phyloP scores from a whole-genome alignment of 2,888 invertebrate genomes.

The Andrena bicolor region DNA sequence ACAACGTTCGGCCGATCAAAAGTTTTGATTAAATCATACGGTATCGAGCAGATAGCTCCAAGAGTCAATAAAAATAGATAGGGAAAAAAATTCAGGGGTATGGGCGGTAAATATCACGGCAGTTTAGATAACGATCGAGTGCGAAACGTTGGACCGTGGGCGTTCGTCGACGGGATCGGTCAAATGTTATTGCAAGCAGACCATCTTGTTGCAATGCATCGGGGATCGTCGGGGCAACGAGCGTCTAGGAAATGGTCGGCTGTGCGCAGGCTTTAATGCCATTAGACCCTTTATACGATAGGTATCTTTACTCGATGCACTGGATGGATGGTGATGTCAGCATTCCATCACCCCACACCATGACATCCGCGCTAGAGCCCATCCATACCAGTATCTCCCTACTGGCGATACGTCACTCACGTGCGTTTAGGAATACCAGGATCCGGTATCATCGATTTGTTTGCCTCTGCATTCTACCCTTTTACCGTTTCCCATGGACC shows the following conservation, averaged over 20 bases:
- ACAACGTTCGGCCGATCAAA: not conserved
- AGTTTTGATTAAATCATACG: slow-evolving; percentile 3
- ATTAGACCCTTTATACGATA: slow-evolving; percentile 73
- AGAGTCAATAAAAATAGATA: too few relatives aligned
- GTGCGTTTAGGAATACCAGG: slow-evolving; percentile 40
- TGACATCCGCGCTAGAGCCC: slow-evolving; percentile 42
- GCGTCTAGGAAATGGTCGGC: slow-evolving; percentile 56
- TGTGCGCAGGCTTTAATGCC: slow-evolving; percentile 70
- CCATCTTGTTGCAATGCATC: slow-evolving; percentile 42
- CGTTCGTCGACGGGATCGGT: too few relatives aligned
- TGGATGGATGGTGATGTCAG: slow-evolving; percentile 74
- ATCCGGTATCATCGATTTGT: slow-evolving; percentile 40
- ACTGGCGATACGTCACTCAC: slow-evolving; percentile 38
- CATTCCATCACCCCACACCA: slow-evolving; percentile 71
- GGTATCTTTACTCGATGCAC: slow-evolving; percentile 70
- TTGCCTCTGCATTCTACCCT: slow-evolving; percentile 9
- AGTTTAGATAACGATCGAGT: not conserved
- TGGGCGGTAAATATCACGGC: too few relatives aligned
- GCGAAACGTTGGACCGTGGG: too few relatives aligned
- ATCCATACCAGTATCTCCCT: slow-evolving; percentile 40
- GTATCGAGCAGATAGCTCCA: too few relatives aligned
- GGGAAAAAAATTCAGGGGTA: too few relatives aligned
- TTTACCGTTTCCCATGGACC: slow-evolving; percentile 12
- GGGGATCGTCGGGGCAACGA: slow-evolving; percentile 14
- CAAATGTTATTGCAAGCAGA: too few relatives aligned